Conservation (phyloP, 1,140 invertebrate genomes). For the Drosophila ogumai region DNA sequence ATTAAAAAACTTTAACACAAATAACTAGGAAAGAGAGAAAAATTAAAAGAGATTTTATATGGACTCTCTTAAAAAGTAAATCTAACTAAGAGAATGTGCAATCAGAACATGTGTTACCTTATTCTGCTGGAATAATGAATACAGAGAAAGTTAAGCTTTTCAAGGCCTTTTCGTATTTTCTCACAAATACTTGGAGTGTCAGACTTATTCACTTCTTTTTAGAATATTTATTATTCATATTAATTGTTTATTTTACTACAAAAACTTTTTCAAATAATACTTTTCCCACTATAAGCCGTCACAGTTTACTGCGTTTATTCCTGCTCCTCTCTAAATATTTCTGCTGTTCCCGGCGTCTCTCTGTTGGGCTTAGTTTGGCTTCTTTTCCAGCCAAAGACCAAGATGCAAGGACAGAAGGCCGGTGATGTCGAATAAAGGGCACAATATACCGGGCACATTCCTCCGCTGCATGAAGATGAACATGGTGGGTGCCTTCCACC, state of each 20-base stretch:
- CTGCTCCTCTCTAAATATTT: slow-evolving; percentile 6
- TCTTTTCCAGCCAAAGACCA: slow-evolving; percentile 38
- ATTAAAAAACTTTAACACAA: neutral
- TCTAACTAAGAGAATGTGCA: too few relatives aligned
- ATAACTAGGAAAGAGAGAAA: neutral
- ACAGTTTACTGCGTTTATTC: slow-evolving; percentile 21
- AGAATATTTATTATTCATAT: neutral
- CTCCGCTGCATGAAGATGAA: slow-evolving; percentile 89
- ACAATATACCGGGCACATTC: slow-evolving; percentile 86
- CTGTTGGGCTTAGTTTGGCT: neutral
- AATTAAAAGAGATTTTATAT: neutral
- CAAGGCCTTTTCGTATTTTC: too few relatives aligned
- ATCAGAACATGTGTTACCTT: neutral
- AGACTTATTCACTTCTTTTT: neutral
- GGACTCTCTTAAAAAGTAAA: neutral
- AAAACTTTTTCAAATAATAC: neutral
- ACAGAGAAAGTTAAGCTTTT: neutral
- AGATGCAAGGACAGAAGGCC: slow-evolving; percentile 26
- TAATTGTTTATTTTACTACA: neutral
- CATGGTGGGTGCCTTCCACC: slow-evolving; percentile 86
- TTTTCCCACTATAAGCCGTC: neutral
- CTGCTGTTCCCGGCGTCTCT: slow-evolving; percentile 18
- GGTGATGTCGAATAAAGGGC: slow-evolving; percentile 84
- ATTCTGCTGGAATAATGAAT: neutral
- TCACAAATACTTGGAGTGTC: too few relatives aligned